phyloP scores from a whole-genome alignment of 2,888 invertebrate species.

The Noctua fimbriata region DNA sequence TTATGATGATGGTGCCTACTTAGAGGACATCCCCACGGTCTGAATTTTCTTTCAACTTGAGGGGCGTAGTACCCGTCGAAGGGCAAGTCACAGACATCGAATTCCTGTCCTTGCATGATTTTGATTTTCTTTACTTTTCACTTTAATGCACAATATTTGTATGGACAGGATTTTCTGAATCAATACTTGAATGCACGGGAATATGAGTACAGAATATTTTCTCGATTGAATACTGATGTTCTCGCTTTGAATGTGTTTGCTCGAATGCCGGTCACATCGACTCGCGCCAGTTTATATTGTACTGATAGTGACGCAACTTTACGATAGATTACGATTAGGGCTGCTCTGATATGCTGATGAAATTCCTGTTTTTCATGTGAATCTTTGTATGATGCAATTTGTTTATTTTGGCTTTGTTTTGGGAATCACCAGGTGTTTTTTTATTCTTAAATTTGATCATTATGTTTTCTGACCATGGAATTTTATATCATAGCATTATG shows the following conservation, averaged over 20 bases:
- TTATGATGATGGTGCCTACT: conserved; percentile 8
- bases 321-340: neutral
- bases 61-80: conserved; percentile 42
- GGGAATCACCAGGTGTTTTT: neutral
- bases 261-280: conserved; percentile 17
- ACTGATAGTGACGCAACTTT: conserved; percentile 18
- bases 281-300: conserved; percentile 20
- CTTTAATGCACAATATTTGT: conserved; percentile 2
- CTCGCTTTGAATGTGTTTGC: conserved; percentile 9
- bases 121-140: neutral
- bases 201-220: neutral
- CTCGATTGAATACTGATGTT: neutral
- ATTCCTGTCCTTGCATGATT: conserved; percentile 30
- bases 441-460: neutral
- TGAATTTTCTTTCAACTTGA: conserved; percentile 13
- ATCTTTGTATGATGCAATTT: conserved; percentile 9
- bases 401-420: neutral
- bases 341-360: conserved; percentile 20
- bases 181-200: neutral
- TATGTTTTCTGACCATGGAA: neutral
- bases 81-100: conserved; percentile 39
- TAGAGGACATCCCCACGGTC: conserved; percentile 18
- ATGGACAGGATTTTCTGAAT: neutral
- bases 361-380: conserved; percentile 3
- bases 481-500: neutral